Evolutionary conservation across 2,797 vertebrate species (phyloP), one percentile per base, ranked within the genome.

Genomic region (Siniperca obscura): DNA sequence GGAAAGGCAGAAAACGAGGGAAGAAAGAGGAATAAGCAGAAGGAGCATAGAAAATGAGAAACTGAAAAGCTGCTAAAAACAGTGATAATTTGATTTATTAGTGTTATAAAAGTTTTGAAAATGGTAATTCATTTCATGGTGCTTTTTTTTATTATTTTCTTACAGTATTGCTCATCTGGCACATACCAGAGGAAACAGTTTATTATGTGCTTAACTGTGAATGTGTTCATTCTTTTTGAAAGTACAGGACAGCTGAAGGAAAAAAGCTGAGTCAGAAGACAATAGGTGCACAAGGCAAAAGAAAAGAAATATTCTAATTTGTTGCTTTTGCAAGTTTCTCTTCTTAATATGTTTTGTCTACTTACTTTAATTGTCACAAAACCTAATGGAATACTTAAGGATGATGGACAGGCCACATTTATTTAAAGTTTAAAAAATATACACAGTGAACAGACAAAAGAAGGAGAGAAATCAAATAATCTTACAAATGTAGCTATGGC

Each of bases 1-100:
- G 82, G 85, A 77, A 80, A 73, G 36, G 70, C 53, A 74, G 67
- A 74, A 71, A 74, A 80, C 72, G 78, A 84, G 75, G 64, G 62
- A 81, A 21, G 59, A 73, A 62, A 80, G 46, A 68, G 34, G 25
- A 69, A 76, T 67, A 27, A 61, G 52, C 16, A 74, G 48, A 57
- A n/a, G n/a, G 48, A 60, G n/a, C 21, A 65, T 56, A 55, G 65
- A 74, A 70, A 61, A 38, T 56, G 36, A 52, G 22, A 61, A 69
- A 60, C 19, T 62, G 34, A 71, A 72, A 74, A 78, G 34, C 40
- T 50, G 17, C 16, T 34, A 25, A 50, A 53, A 59, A 36, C 19
- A 27, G 12, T 27, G 30, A 48, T 30, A 9, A 60, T 77, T 61
- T 55, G 14, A 55, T 34, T 55, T 17, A 34, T 62, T 22, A 48